phyloP scores from a whole-genome alignment of 2,888 invertebrate species.

The Zaprionus bogoriensis region DNA sequence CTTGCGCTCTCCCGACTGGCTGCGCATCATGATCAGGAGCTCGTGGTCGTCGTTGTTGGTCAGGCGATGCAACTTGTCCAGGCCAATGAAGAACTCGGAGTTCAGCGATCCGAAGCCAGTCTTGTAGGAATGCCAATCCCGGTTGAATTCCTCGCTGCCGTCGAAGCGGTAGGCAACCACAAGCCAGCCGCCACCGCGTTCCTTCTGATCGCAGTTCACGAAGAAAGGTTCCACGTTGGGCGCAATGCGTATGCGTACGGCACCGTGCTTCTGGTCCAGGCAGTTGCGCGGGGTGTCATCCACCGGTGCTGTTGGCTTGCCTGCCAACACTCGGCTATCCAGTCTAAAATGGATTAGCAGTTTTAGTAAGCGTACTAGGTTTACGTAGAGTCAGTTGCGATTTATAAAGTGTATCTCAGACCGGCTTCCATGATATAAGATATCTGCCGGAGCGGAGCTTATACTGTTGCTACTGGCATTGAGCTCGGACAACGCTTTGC shows the following conservation, averaged over 20 bases:
- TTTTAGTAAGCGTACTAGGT: no score
- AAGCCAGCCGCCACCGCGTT: conserved; percentile 56
- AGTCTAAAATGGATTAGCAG: no score
- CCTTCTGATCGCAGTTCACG: conserved; percentile 56
- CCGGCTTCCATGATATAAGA: no score
- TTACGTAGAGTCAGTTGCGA: no score
- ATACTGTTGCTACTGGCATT: no score
- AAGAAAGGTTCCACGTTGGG: conserved; percentile 45
- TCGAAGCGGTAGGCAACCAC: conserved; percentile 57
- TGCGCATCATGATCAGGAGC: conserved; percentile 45
- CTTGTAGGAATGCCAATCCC: conserved; percentile 54
- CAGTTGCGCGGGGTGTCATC: conserved; percentile 46
- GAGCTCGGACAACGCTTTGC: conserved; percentile 9
- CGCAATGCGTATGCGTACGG: conserved; percentile 38
- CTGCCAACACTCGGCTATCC: no score
- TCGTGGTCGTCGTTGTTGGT: conserved; percentile 44
- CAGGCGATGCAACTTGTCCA: conserved; percentile 56
- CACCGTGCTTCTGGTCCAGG: conserved; percentile 51
- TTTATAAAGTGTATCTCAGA: no score
- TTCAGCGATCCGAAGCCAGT: conserved; percentile 52
- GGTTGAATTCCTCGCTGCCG: conserved; percentile 51
- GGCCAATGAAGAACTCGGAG: conserved; percentile 62
- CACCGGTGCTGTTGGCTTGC: neutral
- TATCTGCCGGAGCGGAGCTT: neutral
- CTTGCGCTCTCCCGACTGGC: conserved; percentile 24